phyloP scores from a whole-genome alignment of 92 coral and sea anemone species.

The Plumapathes pennacea region DNA sequence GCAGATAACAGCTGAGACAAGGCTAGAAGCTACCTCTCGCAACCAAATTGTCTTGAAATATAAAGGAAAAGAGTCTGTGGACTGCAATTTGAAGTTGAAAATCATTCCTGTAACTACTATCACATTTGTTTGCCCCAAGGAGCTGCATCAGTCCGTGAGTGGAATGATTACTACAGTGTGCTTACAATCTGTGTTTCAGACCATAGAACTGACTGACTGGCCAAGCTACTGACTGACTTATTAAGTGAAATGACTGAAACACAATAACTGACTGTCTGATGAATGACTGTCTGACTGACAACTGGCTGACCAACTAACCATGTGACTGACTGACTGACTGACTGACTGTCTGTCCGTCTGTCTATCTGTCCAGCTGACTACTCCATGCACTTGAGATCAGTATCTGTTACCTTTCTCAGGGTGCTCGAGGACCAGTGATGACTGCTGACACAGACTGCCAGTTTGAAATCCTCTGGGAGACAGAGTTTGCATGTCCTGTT shows the following conservation, averaged over 20 bases:
- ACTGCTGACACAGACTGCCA: constrained; percentile 48
- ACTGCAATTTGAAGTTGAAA: constrained; percentile 12
- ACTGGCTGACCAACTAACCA: too few relatives aligned
- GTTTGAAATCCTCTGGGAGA: constrained; percentile 86
- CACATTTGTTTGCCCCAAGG: constrained; percentile 71
- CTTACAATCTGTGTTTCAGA: too few relatives aligned
- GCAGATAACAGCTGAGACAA: constrained; percentile 30
- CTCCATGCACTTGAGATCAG: neutral
- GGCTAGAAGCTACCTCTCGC: constrained; percentile 6
- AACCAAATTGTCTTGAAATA: constrained; percentile 34
- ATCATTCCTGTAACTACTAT: constrained; percentile 63
- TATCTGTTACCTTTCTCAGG: constrained; percentile 48
- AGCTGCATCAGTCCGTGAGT: constrained; percentile 44
- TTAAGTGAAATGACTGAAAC: too few relatives aligned
- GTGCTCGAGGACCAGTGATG: constrained; percentile 80
- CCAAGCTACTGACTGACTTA: too few relatives aligned
- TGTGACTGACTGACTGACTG: too few relatives aligned
- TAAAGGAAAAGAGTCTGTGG: constrained; percentile 11
- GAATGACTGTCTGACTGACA: too few relatives aligned
- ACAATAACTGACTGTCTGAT: too few relatives aligned
- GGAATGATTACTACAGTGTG: too few relatives aligned
- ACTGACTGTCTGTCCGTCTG: too few relatives aligned
- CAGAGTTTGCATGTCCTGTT: constrained; percentile 87
- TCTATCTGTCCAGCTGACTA: neutral
- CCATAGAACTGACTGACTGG: too few relatives aligned